Evolutionary conservation across 92 coral and sea anemone genomes (phyloP).

Genomic region (Porites rus): DNA sequence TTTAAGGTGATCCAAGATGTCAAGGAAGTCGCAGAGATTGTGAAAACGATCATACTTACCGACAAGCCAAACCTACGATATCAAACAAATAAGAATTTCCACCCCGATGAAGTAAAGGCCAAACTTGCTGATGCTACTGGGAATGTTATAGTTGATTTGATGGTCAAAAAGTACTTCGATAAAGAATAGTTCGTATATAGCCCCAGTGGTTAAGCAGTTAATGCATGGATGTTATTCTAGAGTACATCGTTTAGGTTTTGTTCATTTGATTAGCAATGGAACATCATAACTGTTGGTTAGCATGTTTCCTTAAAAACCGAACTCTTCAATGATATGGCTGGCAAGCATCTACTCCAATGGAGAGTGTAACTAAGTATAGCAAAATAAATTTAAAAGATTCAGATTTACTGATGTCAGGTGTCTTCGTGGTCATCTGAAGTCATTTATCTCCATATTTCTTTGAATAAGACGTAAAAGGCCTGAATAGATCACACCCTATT

Average conservation of each 20-base stretch:
- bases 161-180: conserved; percentile 8
- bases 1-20: neutral
- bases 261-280: neutral
- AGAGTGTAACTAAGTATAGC: neutral
- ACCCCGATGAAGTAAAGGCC: conserved; percentile 38
- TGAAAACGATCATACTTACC: conserved; percentile 63
- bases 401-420: conserved; percentile 6
- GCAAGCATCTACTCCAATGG: neutral
- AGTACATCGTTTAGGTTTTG: neutral
- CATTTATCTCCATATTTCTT: neutral
- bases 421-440: neutral
- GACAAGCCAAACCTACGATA: conserved; percentile 77
- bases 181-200: neutral
- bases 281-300: neutral
- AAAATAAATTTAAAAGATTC: neutral
- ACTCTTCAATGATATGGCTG: neutral
- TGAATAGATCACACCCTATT: neutral
- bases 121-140: conserved; percentile 64
- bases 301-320: neutral
- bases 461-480: neutral
- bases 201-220: neutral
- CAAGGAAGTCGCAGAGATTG: conserved; percentile 56
- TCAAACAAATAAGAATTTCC: conserved; percentile 56
- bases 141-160: conserved; percentile 29
- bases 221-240: neutral